Evolutionary conservation across 2,888 invertebrate genomes (phyloP).

Genomic region (Synergus umbraculus): DNA sequence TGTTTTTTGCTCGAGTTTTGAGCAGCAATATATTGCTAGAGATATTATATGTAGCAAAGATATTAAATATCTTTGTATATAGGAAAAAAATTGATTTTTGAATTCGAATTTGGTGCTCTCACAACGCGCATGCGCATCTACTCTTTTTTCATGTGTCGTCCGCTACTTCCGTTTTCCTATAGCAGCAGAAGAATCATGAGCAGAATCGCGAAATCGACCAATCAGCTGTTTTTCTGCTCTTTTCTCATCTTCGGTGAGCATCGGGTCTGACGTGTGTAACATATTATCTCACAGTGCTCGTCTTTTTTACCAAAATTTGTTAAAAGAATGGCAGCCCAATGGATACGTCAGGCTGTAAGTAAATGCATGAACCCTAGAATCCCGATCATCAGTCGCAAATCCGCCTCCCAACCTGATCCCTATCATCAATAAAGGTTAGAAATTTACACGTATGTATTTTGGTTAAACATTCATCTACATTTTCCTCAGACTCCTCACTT

Average conservation of each 20-base stretch:
- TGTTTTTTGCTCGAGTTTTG: no score
- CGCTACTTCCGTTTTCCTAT: slow-evolving; percentile 58
- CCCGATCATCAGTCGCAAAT: slow-evolving; percentile 40
- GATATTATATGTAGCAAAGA: no score
- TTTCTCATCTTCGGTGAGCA: slow-evolving; percentile 58
- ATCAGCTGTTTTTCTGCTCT: slow-evolving; percentile 59
- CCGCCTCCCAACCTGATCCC: slow-evolving; percentile 51
- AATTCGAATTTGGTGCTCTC: not conserved
- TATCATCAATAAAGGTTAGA: slow-evolving; percentile 67
- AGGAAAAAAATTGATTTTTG: not conserved
- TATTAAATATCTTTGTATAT: not conserved
- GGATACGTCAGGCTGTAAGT: slow-evolving; percentile 75
- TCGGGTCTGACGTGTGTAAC: slow-evolving; percentile 65
- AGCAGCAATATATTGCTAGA: no score
- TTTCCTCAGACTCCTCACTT: slow-evolving; percentile 42
- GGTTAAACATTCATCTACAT: slow-evolving; percentile 59
- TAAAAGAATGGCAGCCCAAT: slow-evolving; percentile 73
- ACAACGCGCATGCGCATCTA: slow-evolving; percentile 26
- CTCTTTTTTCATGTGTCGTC: slow-evolving; percentile 56
- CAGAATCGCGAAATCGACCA: slow-evolving; percentile 54
- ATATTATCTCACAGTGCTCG: slow-evolving; percentile 52
- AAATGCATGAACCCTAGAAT: slow-evolving; percentile 42
- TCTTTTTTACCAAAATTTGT: slow-evolving; percentile 60
- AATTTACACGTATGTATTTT: slow-evolving; percentile 50
- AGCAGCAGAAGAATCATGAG: slow-evolving; percentile 58